Evolutionary conservation across 1,140 invertebrate species (phyloP).

Genomic region (Drosophila ohnishii): DNA sequence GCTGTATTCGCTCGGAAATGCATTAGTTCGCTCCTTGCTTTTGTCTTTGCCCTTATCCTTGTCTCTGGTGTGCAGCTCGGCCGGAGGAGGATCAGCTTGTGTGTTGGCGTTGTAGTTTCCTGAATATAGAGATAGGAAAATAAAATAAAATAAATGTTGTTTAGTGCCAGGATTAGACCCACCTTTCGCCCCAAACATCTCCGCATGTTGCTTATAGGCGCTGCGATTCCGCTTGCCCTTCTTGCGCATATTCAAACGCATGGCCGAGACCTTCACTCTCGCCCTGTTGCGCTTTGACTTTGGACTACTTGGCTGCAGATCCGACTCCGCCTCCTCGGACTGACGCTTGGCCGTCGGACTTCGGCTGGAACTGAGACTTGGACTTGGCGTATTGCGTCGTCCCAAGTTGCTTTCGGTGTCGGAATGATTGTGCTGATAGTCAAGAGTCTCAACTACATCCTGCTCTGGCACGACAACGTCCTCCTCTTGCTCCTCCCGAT

Average conservation of each 20-base stretch:
- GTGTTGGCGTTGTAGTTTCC: conserved; percentile 53
- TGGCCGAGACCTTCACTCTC: conserved; percentile 50
- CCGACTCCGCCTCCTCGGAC: conserved; percentile 23
- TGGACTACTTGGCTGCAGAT: conserved; percentile 26
- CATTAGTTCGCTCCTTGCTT: conserved; percentile 34
- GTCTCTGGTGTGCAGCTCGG: conserved; percentile 15
- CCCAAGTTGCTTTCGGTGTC: conserved; percentile 79
- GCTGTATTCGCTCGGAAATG: conserved; percentile 66
- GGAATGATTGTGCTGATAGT: conserved; percentile 58
- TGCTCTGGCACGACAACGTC: conserved; percentile 6
- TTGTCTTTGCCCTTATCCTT: conserved; percentile 6
- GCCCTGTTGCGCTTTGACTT: conserved; percentile 39
- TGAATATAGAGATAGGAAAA: neutral
- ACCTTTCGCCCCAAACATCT: conserved; percentile 75
- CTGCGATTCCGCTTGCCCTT: conserved; percentile 53
- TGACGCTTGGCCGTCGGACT: conserved; percentile 14
- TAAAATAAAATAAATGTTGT: too few relatives aligned
- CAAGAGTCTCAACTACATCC: neutral
- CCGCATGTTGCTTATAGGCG: conserved; percentile 59
- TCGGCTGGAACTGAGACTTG: conserved; percentile 26
- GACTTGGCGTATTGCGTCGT: conserved; percentile 36
- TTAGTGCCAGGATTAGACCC: neutral
- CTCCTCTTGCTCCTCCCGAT: conserved; percentile 19
- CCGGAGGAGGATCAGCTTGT: conserved; percentile 13
- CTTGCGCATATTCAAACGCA: conserved; percentile 71